phyloP scores from a whole-genome alignment of 2,888 invertebrate genomes.

The Spilosoma lubricipeda region DNA sequence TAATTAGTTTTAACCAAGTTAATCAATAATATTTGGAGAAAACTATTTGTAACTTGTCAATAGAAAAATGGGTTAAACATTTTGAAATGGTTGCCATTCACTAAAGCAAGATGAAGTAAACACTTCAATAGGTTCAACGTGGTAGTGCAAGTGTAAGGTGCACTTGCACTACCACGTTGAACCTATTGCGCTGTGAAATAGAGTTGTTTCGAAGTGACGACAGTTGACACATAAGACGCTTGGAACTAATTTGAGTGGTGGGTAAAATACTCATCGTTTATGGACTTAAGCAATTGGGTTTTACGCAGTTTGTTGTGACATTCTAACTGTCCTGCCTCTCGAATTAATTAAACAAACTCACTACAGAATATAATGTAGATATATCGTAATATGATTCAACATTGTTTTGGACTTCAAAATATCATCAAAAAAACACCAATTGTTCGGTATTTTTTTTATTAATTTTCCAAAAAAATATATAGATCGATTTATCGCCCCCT shows the following conservation, averaged over 20 bases:
- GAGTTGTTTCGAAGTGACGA: not conserved
- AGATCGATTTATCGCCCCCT: no score
- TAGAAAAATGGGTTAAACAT: not conserved
- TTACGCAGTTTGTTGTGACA: not conserved
- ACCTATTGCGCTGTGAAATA: not conserved
- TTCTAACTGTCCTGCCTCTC: not conserved
- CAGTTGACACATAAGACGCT: constrained; percentile 1
- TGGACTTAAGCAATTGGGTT: not conserved
- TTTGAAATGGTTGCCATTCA: not conserved
- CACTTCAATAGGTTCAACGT: not conserved
- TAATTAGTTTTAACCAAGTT: not conserved
- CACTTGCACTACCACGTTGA: no score
- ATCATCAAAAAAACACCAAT: no score
- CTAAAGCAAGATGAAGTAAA: not conserved
- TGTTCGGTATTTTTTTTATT: no score
- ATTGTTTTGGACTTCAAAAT: no score
- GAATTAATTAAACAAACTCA: not conserved
- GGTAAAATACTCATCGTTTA: not conserved
- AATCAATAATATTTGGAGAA: not conserved
- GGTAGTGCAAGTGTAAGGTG: not conserved
- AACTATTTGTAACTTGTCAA: not conserved
- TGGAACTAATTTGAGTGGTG: not conserved
- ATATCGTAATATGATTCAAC: not conserved
- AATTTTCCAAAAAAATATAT: no score
- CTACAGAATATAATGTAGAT: not conserved